Evolutionary conservation across 2,113 vertebrate genomes (phyloP).

Genomic region (Sceloporus undulatus): DNA sequence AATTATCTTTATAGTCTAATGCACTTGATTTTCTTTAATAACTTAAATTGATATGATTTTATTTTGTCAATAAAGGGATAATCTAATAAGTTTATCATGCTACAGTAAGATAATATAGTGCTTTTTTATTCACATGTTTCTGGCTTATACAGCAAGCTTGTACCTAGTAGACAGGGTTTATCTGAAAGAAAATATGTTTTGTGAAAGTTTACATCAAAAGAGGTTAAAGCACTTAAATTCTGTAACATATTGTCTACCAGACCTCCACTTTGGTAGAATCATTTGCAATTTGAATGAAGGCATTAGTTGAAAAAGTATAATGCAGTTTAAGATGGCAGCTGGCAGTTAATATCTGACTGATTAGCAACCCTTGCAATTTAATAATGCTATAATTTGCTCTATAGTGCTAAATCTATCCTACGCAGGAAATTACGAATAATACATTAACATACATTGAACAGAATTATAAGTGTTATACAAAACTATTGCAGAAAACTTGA

Average conservation of each 20-base stretch:
- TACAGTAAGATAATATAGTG: not conserved
- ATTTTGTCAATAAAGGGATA: not conserved
- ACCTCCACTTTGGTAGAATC: conserved; percentile 7
- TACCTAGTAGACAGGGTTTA: not conserved
- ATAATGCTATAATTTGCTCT: not conserved
- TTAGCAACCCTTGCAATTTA: conserved; percentile 3
- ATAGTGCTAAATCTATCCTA: conserved; percentile 11
- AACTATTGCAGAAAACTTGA: not conserved
- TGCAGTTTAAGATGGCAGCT: not conserved
- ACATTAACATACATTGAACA: not conserved
- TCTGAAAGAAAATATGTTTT: not conserved
- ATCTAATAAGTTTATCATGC: not conserved
- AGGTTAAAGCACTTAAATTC: not conserved
- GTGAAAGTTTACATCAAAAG: not conserved
- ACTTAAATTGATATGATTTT: not conserved
- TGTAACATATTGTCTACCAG: not conserved
- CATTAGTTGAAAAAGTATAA: not conserved
- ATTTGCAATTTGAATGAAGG: not conserved
- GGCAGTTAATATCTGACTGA: not conserved
- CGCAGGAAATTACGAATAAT: not conserved
- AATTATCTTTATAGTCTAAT: not conserved
- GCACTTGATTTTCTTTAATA: not conserved
- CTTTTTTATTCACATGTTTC: not conserved
- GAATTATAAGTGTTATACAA: not conserved
- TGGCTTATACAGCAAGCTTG: not conserved